Evolutionary conservation across 2,113 vertebrate species (phyloP).

Genomic region (Oreamnos americanus): DNA sequence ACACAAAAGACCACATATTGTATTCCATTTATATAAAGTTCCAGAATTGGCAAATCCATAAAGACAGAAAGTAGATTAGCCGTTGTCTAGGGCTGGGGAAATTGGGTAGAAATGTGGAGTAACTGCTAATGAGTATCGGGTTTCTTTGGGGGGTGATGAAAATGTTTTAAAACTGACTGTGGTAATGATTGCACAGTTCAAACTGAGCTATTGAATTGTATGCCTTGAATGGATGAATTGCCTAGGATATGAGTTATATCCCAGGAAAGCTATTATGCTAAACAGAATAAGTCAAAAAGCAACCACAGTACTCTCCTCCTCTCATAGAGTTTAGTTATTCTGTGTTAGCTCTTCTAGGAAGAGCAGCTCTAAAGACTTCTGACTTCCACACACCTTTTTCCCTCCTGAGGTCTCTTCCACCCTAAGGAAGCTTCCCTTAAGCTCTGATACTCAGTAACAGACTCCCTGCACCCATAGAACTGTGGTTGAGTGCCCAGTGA

Average conservation of each 20-base stretch:
- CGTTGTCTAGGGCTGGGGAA: neutral
- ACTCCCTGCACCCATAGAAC: neutral
- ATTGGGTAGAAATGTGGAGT: neutral
- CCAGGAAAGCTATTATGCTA: neutral
- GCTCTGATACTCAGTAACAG: neutral
- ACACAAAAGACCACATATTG: neutral
- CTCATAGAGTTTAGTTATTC: neutral
- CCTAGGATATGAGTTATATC: neutral
- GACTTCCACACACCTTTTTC: neutral
- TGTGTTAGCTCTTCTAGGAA: neutral
- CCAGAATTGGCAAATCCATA: neutral
- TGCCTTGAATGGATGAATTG: neutral
- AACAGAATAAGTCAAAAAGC: neutral
- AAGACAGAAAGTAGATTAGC: neutral
- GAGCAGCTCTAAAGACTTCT: neutral
- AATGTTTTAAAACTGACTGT: neutral
- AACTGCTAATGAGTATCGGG: neutral
- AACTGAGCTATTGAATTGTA: neutral
- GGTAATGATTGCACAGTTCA: neutral
- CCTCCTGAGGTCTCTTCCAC: neutral
- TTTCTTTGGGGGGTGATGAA: neutral
- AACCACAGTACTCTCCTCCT: neutral
- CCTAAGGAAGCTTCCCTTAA: neutral
- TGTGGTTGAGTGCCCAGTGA: neutral
- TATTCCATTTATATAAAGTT: neutral